These are phyloP conservation scores for Thalpophila matura DNA, from an alignment of 2,888 invertebrate genomes.

Conservation along the genomic window DNA sequence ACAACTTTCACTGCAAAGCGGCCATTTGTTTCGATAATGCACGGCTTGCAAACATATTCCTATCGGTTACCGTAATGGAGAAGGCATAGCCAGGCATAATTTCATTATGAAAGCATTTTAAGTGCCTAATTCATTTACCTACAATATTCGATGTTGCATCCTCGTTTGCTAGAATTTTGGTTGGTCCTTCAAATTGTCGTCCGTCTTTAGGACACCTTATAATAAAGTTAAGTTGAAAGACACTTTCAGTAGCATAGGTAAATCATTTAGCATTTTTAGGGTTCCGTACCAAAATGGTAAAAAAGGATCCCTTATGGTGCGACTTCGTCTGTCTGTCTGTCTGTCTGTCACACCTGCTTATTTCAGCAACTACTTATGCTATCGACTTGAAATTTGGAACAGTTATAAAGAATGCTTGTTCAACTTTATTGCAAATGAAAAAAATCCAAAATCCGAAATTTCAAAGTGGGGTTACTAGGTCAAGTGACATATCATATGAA, in stretches of 20 bases:
- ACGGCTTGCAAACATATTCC: conserved; percentile 37
- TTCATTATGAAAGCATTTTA: conserved; percentile 21
- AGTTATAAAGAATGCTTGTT: too few relatives aligned
- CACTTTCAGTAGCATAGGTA: conserved; percentile 7
- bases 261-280: too few relatives aligned
- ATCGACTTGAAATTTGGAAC: too few relatives aligned
- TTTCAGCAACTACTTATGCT: too few relatives aligned
- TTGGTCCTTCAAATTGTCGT: conserved; percentile 4
- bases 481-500: too few relatives aligned
- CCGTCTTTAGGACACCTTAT: conserved; percentile 15
- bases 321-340: too few relatives aligned
- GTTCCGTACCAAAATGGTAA: too few relatives aligned
- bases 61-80: conserved; percentile 39
- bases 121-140: conserved; percentile 29
- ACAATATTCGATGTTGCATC: conserved; percentile 13
- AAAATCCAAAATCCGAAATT: too few relatives aligned
- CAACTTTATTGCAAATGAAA: too few relatives aligned
- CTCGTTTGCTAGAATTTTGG: conserved; percentile 16
- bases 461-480: too few relatives aligned
- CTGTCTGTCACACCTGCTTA: too few relatives aligned
- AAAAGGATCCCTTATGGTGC: too few relatives aligned
- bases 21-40: conserved; percentile 73
- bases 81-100: conserved; percentile 20
- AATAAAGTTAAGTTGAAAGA: conserved; percentile 25
- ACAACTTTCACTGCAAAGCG: conserved; percentile 75